Conservation (phyloP, 2,113 vertebrate species). For the Elachura formosa region DNA sequence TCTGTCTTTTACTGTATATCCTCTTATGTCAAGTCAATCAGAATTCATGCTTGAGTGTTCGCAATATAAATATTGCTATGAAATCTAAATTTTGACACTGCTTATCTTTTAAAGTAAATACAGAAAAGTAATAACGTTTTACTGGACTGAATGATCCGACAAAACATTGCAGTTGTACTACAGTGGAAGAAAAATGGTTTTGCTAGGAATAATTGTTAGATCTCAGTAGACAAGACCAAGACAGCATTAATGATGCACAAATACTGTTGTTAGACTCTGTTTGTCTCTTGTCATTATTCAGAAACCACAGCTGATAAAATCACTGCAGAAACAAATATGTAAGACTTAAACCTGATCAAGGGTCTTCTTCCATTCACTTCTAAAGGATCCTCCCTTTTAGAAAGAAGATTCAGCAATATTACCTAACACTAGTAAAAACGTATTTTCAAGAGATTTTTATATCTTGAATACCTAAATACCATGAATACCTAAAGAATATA, state of each 20-base stretch:
- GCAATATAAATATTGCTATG: slow-evolving; percentile 11
- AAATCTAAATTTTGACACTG: background rate
- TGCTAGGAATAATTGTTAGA: background rate
- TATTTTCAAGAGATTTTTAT: background rate
- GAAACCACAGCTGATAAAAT: background rate
- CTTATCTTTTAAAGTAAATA: slow-evolving; percentile 36
- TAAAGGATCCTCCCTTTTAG: background rate
- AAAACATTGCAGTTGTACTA: background rate
- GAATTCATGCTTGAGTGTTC: background rate
- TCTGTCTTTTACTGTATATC: slow-evolving; percentile 11
- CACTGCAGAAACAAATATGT: background rate
- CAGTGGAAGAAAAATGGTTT: background rate
- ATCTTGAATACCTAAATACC: background rate
- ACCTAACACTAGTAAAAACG: background rate
- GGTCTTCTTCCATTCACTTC: background rate
- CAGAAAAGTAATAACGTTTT: background rate
- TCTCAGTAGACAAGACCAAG: background rate
- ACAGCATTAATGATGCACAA: background rate
- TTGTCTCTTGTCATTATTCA: background rate
- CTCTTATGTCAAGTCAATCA: slow-evolving; percentile 26
- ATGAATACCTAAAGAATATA: background rate
- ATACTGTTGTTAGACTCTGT: background rate
- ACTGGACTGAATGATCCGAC: background rate
- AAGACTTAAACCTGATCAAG: background rate
- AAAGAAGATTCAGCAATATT: background rate